Conservation (phyloP, 1,140 invertebrate genomes). For the Bradysia coprophila region DNA sequence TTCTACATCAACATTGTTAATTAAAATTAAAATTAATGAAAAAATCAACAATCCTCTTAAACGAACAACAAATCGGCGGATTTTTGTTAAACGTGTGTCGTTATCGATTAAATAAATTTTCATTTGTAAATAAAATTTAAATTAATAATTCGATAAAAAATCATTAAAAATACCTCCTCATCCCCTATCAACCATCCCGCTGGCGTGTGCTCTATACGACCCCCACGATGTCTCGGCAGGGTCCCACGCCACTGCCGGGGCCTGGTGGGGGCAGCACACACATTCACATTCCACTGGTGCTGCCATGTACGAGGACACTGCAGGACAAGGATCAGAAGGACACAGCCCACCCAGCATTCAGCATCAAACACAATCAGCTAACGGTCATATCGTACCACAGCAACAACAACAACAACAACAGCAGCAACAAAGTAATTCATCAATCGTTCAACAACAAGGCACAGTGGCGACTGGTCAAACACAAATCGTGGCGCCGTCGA, state of each 20-base stretch:
- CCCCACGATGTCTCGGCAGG: slow-evolving; percentile 27
- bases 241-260: slow-evolving; percentile 26
- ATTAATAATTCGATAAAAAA: no score
- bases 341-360: slow-evolving; percentile 5
- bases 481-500: slow-evolving; percentile 23
- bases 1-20: no score
- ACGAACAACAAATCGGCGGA: no score
- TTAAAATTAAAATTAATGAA: no score
- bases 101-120: no score
- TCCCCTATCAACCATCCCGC: slow-evolving; percentile 25
- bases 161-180: slow-evolving; percentile 26
- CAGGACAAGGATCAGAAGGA: slow-evolving; percentile 4
- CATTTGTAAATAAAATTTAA: no score
- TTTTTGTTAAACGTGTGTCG: no score
- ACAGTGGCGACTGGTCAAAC: slow-evolving; percentile 19
- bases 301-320: slow-evolving; percentile 8
- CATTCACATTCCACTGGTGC: slow-evolving; percentile 24
- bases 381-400: slow-evolving; percentile 7
- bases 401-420: slow-evolving; percentile 16
- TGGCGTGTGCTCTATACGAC: slow-evolving; percentile 27
- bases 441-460: slow-evolving; percentile 12
- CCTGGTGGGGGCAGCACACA: slow-evolving; percentile 24
- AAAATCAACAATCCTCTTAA: no score
- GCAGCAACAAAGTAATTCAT: slow-evolving; percentile 14
- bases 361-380: background rate